Percentiles rank a stretch among this genome's conserved stretches.
phyloP scores from a whole-genome alignment of 2,888 invertebrate genomes.

The Pristionchus fissidentatus region DNA sequence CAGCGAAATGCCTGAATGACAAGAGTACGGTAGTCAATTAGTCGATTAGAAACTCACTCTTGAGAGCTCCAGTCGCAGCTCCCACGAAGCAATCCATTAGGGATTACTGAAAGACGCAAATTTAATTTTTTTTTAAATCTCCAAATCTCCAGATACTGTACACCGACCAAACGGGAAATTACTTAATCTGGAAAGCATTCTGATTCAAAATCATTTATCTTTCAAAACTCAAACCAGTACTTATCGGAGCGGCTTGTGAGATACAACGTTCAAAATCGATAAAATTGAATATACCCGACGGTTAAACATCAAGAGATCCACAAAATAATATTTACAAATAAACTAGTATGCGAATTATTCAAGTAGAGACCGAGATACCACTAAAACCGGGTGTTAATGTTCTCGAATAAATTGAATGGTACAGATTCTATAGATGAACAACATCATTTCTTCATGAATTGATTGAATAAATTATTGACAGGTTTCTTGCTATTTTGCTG shows the following conservation, averaged over 20 bases:
- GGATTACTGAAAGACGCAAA: neutral
- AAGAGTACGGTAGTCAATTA: neutral
- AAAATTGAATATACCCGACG: no score
- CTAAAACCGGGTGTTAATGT: no score
- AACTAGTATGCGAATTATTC: no score
- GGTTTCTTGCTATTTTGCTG: neutral
- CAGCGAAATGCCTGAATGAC: constrained; percentile 63
- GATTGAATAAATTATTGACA: neutral
- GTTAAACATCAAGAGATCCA: neutral
- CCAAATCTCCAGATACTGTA: neutral
- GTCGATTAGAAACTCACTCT: constrained; percentile 9
- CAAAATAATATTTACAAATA: neutral
- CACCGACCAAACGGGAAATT: neutral
- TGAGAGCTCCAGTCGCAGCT: constrained; percentile 43
- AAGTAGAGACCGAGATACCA: no score
- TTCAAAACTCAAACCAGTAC: neutral
- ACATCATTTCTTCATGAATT: neutral
- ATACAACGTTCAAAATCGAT: neutral
- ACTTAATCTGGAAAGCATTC: neutral
- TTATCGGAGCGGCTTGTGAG: neutral
- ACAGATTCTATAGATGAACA: neutral
- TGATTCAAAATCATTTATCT: neutral
- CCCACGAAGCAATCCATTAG: constrained; percentile 47
- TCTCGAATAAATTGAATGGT: no score
- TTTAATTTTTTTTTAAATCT: neutral